A percentile compares a stretch with the other conserved stretches of the same genome.
Conservation (phyloP, 1,140 invertebrate genomes). For the Drosophila watanabei region DNA sequence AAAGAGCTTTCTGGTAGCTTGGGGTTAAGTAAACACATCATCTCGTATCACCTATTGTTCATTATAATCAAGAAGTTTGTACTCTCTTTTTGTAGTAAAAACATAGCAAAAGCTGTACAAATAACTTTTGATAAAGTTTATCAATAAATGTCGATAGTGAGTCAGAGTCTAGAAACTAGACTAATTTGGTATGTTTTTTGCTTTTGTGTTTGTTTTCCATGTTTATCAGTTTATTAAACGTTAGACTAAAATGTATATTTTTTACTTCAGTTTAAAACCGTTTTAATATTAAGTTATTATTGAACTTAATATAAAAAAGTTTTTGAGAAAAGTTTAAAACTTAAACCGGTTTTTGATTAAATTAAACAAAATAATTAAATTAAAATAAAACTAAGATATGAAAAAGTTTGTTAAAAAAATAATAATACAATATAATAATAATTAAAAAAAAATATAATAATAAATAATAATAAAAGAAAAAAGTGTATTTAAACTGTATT, state of each 20-base stretch:
- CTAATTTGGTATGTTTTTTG: neutral
- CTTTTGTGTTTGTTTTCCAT: neutral
- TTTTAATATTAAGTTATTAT: too few relatives aligned
- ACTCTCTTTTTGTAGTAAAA: neutral
- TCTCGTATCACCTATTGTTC: neutral
- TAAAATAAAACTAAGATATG: neutral
- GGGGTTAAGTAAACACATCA: constrained; percentile 12
- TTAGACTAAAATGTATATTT: neutral
- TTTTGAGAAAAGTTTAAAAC: neutral
- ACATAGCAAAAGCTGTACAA: neutral
- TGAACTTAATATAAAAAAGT: too few relatives aligned
- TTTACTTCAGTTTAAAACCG: neutral
- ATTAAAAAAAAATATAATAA: too few relatives aligned
- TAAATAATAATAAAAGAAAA: neutral
- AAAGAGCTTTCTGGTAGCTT: neutral
- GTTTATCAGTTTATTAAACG: neutral
- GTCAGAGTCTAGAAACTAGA: neutral
- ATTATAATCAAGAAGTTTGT: constrained; percentile 10
- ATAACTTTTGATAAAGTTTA: constrained; percentile 8
- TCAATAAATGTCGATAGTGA: constrained; percentile 13
- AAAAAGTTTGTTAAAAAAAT: too few relatives aligned
- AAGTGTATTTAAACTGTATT: neutral
- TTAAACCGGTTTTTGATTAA: neutral
- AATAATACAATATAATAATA: too few relatives aligned
- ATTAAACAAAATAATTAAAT: neutral